Base-by-base conservation (phyloP, 2,113 vertebrate species). In the Upupa epops region DNA sequence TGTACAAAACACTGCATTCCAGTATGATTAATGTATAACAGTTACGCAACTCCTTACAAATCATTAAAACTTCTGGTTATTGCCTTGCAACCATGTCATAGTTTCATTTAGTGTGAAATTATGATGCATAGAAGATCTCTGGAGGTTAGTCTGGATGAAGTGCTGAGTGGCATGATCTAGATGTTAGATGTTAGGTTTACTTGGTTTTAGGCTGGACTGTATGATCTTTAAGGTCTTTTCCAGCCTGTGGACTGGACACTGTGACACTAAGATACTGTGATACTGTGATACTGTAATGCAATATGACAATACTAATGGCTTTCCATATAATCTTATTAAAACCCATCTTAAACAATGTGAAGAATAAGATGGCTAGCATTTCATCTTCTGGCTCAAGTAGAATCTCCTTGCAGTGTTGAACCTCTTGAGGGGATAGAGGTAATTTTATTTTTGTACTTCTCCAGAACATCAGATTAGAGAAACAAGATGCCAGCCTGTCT, bases 1-100 rank as follows among this genome's bases (percentile, higher is more conserved):
- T 31, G 42, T 66, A 83, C 17, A 74, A 83, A 95, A 95, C 28
- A 32, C 26, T 37, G 34, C 69, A 78, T 95, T 92, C 76, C 83
- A 68, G 69, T 24, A 77, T 6, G 21, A 69, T 73, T 88, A 93
- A 63, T 42, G 20, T 63, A 91, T 29, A 45, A 66, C 10, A 66
- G 64, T 45, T 81, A 80, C 0, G 0, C 56, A 89, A 58, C 58
- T 94, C 46, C 60, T 73, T 51, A 84, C 52, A 92, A 82, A 93
- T 69, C 75, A 68, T 78, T 86, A 77, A 17, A 80, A 74, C 32
- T 71, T 77, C 31, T 45, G 60, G 40, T 9, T 2, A 77, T 32
- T 89, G 75, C 83, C 76, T 79, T 71, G 49, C 40, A 91, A 56
- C 58, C 76, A 52, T 3, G 8, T 40, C 63, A 89, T 28, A 18